Base-by-base conservation (phyloP, 2,113 vertebrate genomes). In the Donacobius atricapilla region DNA sequence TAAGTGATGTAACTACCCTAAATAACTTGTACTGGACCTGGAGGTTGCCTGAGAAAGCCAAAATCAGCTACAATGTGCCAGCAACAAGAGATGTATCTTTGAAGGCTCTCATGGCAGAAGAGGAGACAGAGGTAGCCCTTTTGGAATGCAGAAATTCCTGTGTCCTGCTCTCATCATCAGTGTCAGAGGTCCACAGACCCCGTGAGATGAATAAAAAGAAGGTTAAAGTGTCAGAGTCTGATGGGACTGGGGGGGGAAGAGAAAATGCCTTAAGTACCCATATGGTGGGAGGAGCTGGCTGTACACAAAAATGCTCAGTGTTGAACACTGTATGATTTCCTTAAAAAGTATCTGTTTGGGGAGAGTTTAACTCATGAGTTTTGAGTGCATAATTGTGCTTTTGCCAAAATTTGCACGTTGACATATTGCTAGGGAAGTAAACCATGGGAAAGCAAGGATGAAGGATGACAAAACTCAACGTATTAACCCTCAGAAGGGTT, bases 101-200 rank as follows among this genome's bases (percentile, higher is more conserved):
- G 57, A 23, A 72, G 40, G n/a, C 7, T 40, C 27, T 76, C 8
- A 1, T 3, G 37, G n/a, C 44, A 39, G 35, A 42, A 18, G 7
- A 50, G 13, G 11, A 6, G 11, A 31, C 1, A 6, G 20, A 71
- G 24, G 22, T 30, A 19, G 2, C 10, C 1, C 0, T 15, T 7
- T 4, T 60, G n/a, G 35, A 68, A 51, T 5, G 9, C 18, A 54
- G 71, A 77, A 93, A 69, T 5, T 4, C 5, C 42, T 16, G 9
- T 20, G 33, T 63, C 21, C 39, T 63, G 14, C 8, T 77, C 50
- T 47, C 37, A 48, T 21, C 78, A 31, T 6, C 42, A 30, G 13
- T 7, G 33, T 14, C 40, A 57, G 44, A 69, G 45, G 40, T 9
- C 4, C 31, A 72, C 15, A 53, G 31, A 37, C 2, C 8, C 18